These are phyloP conservation scores for Hormiphora californensis DNA, from an alignment of 37 sponge, comb jelly and placozoan species.

Conservation along the genomic window DNA sequence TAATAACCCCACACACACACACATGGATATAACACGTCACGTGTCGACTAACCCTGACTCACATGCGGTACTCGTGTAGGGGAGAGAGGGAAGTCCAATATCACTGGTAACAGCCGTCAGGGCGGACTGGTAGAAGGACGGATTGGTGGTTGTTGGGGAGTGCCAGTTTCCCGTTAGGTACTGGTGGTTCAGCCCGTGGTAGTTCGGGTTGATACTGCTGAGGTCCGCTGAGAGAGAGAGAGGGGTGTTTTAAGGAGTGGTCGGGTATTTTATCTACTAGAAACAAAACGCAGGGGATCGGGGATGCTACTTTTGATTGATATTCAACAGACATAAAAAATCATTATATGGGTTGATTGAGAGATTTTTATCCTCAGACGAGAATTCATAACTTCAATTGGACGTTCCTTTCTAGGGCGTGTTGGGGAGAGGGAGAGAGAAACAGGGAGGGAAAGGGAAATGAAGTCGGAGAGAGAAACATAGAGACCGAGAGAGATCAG, in stretches of 20 bases:
- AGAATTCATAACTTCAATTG: too few species aligned
- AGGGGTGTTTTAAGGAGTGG: background rate
- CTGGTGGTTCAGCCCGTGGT: conserved; percentile 53
- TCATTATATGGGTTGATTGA: too few species aligned
- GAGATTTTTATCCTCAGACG: too few species aligned
- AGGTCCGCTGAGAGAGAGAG: conserved; percentile 22
- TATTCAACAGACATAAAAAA: too few species aligned
- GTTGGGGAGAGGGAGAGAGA: too few species aligned
- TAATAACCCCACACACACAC: background rate
- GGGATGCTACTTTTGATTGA: too few species aligned
- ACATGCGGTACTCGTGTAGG: conserved; percentile 18
- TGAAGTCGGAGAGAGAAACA: too few species aligned
- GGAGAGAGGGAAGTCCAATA: background rate
- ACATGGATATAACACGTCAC: background rate
- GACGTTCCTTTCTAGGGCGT: too few species aligned
- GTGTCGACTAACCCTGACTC: conserved; percentile 30
- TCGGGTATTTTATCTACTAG: too few species aligned
- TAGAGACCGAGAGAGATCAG: too few species aligned
- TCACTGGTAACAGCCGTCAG: conserved; percentile 26
- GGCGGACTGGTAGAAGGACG: conserved; percentile 27
- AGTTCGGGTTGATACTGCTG: conserved; percentile 17
- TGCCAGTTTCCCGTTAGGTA: background rate
- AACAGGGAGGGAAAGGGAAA: too few species aligned
- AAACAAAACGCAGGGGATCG: too few species aligned
- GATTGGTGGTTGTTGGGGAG: background rate